These are phyloP conservation scores for Acanthisitta chloris DNA, from an alignment of 2,113 vertebrate species.

Conservation along the genomic window DNA sequence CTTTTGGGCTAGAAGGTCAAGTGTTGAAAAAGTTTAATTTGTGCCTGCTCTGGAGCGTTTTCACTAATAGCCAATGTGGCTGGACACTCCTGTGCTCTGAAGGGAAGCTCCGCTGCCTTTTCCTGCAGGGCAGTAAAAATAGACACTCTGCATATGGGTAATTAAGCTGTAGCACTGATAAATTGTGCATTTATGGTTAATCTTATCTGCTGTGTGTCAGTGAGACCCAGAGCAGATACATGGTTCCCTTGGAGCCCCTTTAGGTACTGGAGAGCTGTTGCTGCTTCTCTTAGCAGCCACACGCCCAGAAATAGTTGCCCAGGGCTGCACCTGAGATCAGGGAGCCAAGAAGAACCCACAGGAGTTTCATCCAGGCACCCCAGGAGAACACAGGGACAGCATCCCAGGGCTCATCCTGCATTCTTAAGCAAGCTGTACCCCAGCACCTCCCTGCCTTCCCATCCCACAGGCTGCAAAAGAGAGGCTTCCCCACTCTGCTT, in stretches of 20 bases:
- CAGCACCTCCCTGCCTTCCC: rapidly evolving
- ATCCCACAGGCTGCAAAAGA: not conserved
- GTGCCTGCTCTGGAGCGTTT: not conserved
- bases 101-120: not conserved
- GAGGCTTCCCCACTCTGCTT: rapidly evolving
- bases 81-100: not conserved
- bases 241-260: not conserved
- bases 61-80: not conserved
- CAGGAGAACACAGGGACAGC: rapidly evolving
- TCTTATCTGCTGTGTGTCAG: not conserved
- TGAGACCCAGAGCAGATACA: not conserved
- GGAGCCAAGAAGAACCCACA: not conserved
- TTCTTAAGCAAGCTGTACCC: too few species aligned
- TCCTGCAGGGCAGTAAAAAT: not conserved
- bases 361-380: not conserved
- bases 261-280: not conserved
- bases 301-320: rapidly evolving
- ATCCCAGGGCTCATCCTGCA: not conserved
- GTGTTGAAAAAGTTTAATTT: not conserved
- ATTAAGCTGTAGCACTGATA: not conserved
- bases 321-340: not conserved
- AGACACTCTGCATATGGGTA: not conserved
- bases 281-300: not conserved
- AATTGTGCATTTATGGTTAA: too few species aligned
- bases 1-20: not conserved